Conservation (phyloP, 1,140 invertebrate species). For the Listronotus oregonensis region DNA sequence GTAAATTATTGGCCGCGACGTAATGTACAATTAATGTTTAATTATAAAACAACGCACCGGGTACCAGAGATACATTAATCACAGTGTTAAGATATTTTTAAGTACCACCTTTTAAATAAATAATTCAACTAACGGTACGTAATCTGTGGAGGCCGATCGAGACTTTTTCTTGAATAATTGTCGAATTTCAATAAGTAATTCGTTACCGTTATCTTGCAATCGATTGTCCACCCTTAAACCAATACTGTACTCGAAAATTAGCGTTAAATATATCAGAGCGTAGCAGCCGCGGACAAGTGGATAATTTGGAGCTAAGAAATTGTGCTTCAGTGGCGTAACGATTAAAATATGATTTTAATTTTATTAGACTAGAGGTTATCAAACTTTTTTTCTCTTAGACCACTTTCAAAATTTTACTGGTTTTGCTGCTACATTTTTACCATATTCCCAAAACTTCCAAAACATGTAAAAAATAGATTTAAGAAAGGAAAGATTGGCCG, state of each 20-base stretch:
- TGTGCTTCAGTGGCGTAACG: conserved; percentile 4
- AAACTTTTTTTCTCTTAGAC: too few relatives aligned
- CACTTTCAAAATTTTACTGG: too few relatives aligned
- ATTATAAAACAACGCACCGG: conserved; percentile 20
- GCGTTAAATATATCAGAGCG: conserved; percentile 19
- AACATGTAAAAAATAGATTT: too few relatives aligned
- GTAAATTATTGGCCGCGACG: conserved; percentile 13
- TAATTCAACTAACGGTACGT: conserved; percentile 32
- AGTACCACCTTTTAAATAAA: conserved; percentile 33
- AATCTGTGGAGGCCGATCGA: conserved; percentile 19
- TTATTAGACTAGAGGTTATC: too few relatives aligned
- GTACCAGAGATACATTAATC: conserved; percentile 27
- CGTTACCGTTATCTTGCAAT: conserved; percentile 21
- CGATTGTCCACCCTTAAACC: conserved; percentile 29
- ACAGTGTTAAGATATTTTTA: conserved; percentile 29
- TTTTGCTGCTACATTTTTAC: too few relatives aligned
- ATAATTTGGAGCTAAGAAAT: conserved; percentile 10
- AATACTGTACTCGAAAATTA: conserved; percentile 23
- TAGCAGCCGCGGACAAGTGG: conserved; percentile 11
- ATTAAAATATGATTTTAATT: too few relatives aligned
- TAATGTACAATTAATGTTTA: conserved; percentile 23
- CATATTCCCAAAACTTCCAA: too few relatives aligned
- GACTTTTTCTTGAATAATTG: conserved; percentile 21
- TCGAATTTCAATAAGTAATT: conserved; percentile 33
- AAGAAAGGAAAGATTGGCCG: too few relatives aligned